Evolutionary conservation across 2,797 vertebrate species (phyloP).

Genomic region (Antennarius maculatus): DNA sequence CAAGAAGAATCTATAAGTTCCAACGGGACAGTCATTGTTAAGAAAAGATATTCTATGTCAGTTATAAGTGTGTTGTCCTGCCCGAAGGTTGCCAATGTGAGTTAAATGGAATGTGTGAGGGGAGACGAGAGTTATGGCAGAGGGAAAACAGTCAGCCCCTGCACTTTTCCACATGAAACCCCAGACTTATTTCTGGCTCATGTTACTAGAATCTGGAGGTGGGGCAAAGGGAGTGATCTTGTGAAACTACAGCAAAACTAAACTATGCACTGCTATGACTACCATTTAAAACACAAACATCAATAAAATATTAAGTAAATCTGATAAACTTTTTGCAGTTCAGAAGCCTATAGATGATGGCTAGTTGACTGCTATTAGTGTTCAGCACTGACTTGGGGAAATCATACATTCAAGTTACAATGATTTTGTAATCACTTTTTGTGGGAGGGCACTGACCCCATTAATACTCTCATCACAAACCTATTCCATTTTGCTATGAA

Average conservation of each 20-base stretch:
- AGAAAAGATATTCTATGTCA: constrained; percentile 22
- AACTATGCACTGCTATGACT: constrained; percentile 45
- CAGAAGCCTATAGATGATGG: neutral
- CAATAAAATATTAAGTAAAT: neutral
- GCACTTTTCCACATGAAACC: constrained; percentile 77
- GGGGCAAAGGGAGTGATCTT: constrained; percentile 66
- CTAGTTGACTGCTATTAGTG: neutral
- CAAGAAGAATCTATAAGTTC: constrained; percentile 4
- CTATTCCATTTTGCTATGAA: constrained; percentile 24
- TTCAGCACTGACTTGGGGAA: neutral
- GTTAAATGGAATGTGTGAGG: constrained; percentile 59
- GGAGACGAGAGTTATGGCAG: constrained; percentile 62
- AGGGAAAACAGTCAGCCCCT: constrained; percentile 85
- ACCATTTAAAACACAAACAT: constrained; percentile 5
- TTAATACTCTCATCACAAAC: constrained; percentile 8
- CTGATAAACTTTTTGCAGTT: neutral
- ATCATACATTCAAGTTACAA: neutral
- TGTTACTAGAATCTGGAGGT: constrained; percentile 82
- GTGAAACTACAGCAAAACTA: constrained; percentile 62
- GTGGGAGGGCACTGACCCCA: constrained; percentile 31
- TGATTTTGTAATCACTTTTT: constrained; percentile 3
- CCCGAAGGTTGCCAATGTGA: constrained; percentile 31
- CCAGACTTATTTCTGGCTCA: constrained; percentile 78
- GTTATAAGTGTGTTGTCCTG: constrained; percentile 43
- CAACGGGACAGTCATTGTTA: neutral